phyloP scores from a whole-genome alignment of 1,140 invertebrate genomes.

The Brachionus manjavacas region DNA sequence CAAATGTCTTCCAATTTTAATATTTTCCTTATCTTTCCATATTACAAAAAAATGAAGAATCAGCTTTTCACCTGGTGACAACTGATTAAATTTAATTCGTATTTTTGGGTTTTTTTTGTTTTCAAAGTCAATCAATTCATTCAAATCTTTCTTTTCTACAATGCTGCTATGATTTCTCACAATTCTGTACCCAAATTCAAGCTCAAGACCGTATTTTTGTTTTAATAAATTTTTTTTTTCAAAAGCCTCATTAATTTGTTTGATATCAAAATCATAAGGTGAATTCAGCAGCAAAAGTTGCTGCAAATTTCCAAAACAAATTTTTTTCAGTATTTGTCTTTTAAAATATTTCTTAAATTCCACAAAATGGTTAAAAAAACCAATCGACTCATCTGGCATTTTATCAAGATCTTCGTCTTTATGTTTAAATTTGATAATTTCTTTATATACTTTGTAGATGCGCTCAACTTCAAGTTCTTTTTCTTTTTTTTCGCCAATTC shows the following conservation, averaged over 20 bases:
- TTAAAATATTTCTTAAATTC: constrained; percentile 2
- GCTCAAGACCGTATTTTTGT: background rate
- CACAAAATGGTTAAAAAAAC: background rate
- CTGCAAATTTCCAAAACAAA: background rate
- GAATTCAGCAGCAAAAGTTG: background rate
- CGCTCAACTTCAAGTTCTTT: background rate
- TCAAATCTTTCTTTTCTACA: background rate
- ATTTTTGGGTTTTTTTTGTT: too few relatives aligned
- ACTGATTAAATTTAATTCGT: too few relatives aligned
- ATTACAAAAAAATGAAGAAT: too few relatives aligned
- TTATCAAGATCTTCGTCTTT: background rate
- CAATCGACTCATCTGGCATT: background rate
- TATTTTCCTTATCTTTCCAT: too few relatives aligned
- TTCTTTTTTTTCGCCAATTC: background rate
- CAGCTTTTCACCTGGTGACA: too few relatives aligned
- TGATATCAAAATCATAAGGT: background rate
- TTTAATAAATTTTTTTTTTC: background rate
- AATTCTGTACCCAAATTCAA: background rate
- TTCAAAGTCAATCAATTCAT: background rate
- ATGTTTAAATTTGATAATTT: background rate
- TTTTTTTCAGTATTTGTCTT: background rate
- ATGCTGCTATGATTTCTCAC: background rate
- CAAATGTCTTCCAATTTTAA: too few relatives aligned
- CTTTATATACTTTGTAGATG: background rate
- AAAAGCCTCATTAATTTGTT: background rate